Conservation (phyloP, 1,140 invertebrate species). For the Bursaphelenchus mucronatus region DNA sequence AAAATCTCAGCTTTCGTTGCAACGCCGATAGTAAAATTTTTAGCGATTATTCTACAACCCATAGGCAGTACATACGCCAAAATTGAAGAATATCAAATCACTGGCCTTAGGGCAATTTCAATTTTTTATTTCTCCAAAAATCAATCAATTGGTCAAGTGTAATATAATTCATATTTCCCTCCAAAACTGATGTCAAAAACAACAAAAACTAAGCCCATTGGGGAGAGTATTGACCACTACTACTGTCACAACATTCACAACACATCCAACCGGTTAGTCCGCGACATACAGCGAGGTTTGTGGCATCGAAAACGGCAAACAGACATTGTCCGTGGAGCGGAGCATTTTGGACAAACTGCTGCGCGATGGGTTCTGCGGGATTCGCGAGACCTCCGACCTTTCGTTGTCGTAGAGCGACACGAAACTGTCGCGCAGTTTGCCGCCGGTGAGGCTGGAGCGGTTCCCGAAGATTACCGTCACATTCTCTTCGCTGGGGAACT, state of each 20-base stretch:
- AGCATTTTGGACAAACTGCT: constrained; percentile 10
- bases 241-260: neutral
- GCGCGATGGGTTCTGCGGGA: constrained; percentile 2
- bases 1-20: no score
- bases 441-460: constrained; percentile 19
- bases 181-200: no score
- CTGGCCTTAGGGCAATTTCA: constrained; percentile 14
- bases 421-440: constrained; percentile 24
- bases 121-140: neutral
- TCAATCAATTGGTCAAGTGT: neutral
- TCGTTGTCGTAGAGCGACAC: constrained; percentile 41
- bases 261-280: constrained; percentile 5
- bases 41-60: no score
- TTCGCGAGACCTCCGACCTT: neutral
- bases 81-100: constrained; percentile 26
- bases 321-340: constrained; percentile 6
- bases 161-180: neutral
- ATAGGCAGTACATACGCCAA: neutral
- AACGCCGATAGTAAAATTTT: no score
- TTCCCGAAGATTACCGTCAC: constrained; percentile 34
- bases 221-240: no score
- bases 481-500: constrained; percentile 34
- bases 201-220: no score
- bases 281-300: constrained; percentile 25
- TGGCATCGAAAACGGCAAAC: constrained; percentile 18